Percentiles rank a stretch among this genome's conserved stretches.
phyloP scores from a whole-genome alignment of 2,797 vertebrate genomes.

The Nyctalus aviator region DNA sequence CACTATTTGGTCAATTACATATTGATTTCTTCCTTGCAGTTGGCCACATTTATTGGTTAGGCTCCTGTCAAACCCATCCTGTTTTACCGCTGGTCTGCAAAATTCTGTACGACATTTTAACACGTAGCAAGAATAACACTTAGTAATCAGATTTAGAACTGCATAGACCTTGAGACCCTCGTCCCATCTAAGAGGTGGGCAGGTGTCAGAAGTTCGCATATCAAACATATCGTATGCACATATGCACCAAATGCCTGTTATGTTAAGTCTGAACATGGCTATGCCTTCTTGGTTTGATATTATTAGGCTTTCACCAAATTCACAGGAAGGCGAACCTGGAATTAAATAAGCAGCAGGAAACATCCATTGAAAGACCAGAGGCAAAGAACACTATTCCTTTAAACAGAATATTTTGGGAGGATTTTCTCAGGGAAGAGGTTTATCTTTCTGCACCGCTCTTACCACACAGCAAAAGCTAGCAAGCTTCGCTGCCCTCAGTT shows the following conservation, averaged over 20 bases:
- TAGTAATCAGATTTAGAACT: not conserved
- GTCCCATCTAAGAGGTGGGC: not conserved
- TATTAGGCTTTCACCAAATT: constrained; percentile 91
- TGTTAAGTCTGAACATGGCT: constrained; percentile 94
- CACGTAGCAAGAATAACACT: not conserved
- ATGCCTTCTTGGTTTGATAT: constrained; percentile 97
- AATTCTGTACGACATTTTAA: not conserved
- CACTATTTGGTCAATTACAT: not conserved
- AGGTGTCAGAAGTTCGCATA: not conserved
- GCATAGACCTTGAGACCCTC: not conserved
- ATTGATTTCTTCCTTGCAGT: not conserved
- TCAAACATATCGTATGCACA: not conserved
- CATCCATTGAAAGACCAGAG: constrained; percentile 94
- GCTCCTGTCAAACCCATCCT: not conserved
- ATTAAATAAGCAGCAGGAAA: constrained; percentile 92
- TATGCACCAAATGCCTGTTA: constrained; percentile 92
- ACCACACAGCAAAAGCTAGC: constrained; percentile 92
- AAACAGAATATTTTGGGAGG: constrained; percentile 93
- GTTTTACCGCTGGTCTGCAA: not conserved
- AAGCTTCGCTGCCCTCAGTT: constrained; percentile 93
- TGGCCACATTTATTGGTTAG: not conserved
- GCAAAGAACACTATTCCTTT: constrained; percentile 94
- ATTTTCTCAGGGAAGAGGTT: constrained; percentile 89
- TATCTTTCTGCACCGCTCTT: constrained; percentile 93
- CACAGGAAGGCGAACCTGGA: constrained; percentile 92